phyloP scores from a whole-genome alignment of 2,113 vertebrate species.

The Catagonus wagneri region DNA sequence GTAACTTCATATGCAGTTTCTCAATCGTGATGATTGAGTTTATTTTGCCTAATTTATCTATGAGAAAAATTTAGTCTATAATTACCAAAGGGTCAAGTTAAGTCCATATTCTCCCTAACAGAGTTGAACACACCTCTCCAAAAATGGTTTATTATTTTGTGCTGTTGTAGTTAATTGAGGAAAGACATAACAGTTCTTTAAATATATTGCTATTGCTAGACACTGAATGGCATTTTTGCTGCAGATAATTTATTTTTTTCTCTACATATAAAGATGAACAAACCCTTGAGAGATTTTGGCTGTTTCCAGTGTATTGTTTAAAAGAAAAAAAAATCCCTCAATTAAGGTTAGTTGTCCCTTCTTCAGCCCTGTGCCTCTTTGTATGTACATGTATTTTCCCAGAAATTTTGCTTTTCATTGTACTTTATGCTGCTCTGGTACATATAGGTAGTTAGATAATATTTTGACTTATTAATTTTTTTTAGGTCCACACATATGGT shows the following conservation, averaged over 20 bases:
- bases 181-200: neutral
- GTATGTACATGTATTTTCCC: neutral
- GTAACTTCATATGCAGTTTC: neutral
- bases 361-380: neutral
- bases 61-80: neutral
- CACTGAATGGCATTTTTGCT: slow-evolving; percentile 34
- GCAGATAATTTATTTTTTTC: slow-evolving; percentile 59
- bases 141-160: slow-evolving; percentile 41
- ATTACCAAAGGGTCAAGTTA: neutral
- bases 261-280: slow-evolving; percentile 53
- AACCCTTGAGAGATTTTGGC: slow-evolving; percentile 38
- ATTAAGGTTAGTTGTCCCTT: neutral
- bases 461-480: neutral
- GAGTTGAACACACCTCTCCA: neutral
- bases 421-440: neutral
- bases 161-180: slow-evolving; percentile 45
- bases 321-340: slow-evolving; percentile 17
- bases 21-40: neutral
- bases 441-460: neutral
- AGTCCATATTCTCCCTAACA: neutral
- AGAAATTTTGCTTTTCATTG: neutral
- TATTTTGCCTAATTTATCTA: slow-evolving; percentile 13
- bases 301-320: neutral
- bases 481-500: too few relatives aligned
- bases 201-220: slow-evolving; percentile 23